Conservation (phyloP, 2,888 invertebrate species). For the Stenodera caucasica region DNA sequence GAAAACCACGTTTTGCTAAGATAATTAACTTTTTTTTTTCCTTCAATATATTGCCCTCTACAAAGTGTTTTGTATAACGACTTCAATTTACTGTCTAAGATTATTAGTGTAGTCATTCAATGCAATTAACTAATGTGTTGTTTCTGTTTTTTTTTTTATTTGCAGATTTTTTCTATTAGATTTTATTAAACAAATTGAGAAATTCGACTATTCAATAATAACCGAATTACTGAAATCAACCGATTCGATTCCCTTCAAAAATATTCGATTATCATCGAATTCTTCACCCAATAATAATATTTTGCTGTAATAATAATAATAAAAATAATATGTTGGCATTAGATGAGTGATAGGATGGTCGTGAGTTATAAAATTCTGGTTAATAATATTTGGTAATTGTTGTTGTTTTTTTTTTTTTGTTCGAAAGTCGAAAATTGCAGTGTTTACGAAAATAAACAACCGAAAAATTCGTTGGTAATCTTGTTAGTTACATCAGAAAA, state of each 20-base stretch:
- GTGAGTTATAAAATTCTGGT: background rate
- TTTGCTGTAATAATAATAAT: background rate
- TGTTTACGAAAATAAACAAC: slow-evolving; percentile 10
- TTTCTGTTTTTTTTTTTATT: background rate
- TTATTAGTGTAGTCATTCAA: slow-evolving; percentile 1
- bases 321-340: background rate
- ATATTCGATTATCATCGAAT: too few relatives aligned
- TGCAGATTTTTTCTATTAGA: background rate
- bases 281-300: background rate
- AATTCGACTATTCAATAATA: too few relatives aligned
- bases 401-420: background rate
- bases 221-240: too few relatives aligned
- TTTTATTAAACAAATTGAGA: background rate
- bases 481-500: slow-evolving; percentile 28
- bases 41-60: too few relatives aligned
- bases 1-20: too few relatives aligned
- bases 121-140: background rate
- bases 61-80: too few relatives aligned
- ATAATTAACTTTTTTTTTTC: too few relatives aligned
- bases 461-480: slow-evolving; percentile 11
- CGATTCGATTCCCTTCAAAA: too few relatives aligned
- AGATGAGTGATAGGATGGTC: background rate
- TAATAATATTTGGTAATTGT: slow-evolving; percentile 10
- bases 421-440: slow-evolving; percentile 11
- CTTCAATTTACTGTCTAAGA: background rate